phyloP scores from a whole-genome alignment of 2,113 vertebrate genomes.

The Pipa parva region DNA sequence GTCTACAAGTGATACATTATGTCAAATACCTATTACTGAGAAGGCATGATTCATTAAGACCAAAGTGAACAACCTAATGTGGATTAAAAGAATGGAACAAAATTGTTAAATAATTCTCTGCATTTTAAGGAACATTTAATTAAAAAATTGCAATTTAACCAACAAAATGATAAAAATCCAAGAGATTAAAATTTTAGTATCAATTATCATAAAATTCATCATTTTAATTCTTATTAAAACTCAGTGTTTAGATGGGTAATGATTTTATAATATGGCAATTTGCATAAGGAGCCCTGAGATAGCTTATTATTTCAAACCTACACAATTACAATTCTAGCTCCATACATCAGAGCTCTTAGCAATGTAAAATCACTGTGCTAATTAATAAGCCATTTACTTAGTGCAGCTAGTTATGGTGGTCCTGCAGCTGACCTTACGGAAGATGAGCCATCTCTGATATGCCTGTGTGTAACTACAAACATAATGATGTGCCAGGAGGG shows the following conservation, averaged over 20 bases:
- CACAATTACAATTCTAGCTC: slow-evolving; percentile 95
- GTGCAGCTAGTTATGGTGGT: slow-evolving; percentile 93
- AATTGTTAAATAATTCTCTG: slow-evolving; percentile 73
- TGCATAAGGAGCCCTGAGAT: slow-evolving; percentile 98
- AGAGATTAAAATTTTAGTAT: slow-evolving; percentile 92
- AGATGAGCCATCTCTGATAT: slow-evolving; percentile 95
- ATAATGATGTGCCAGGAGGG: slow-evolving; percentile 99
- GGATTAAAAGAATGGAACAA: slow-evolving; percentile 58
- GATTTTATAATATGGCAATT: slow-evolving; percentile 99
- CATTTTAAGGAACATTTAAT: slow-evolving; percentile 94
- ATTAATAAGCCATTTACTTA: slow-evolving; percentile 99
- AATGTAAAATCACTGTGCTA: slow-evolving; percentile 95
- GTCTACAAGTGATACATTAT: slow-evolving; percentile 57
- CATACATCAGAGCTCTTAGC: slow-evolving; percentile 98
- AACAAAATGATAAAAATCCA: slow-evolving; percentile 88
- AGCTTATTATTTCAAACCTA: slow-evolving; percentile 95
- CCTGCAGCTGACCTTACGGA: slow-evolving; percentile 93
- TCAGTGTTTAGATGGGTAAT: slow-evolving; percentile 99
- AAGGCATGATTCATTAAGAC: slow-evolving; percentile 56
- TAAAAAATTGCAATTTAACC: slow-evolving; percentile 88
- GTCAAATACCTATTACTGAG: slow-evolving; percentile 54
- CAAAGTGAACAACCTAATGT: slow-evolving; percentile 65
- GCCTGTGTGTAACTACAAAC: slow-evolving; percentile 98
- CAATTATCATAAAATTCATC: slow-evolving; percentile 99
- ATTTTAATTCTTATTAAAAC: slow-evolving; percentile 98